phyloP scores from a whole-genome alignment of 2,888 invertebrate species.

The Clostera curtula region DNA sequence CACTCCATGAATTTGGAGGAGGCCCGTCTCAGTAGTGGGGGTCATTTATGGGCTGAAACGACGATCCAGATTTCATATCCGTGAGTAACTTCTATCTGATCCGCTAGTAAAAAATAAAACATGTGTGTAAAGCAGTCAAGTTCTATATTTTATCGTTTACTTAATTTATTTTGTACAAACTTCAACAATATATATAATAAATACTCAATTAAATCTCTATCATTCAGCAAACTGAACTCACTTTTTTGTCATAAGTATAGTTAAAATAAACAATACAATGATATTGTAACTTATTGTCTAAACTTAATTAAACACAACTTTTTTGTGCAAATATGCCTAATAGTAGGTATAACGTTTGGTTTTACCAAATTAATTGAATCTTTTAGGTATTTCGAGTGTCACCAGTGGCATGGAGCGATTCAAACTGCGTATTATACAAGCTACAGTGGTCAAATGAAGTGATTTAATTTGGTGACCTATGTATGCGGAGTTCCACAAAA shows the following conservation, averaged over 20 bases:
- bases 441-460: not conserved
- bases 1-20: no score
- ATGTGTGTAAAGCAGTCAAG: conserved; percentile 69
- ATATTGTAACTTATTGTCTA: conserved; percentile 75
- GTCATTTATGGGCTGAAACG: no score
- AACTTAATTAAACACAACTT: conserved; percentile 76
- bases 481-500: no score
- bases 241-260: conserved; percentile 72
- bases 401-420: conserved; percentile 2
- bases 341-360: conserved; percentile 69
- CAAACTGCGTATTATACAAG: not conserved
- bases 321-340: conserved; percentile 76
- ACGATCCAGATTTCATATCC: no score
- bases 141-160: conserved; percentile 76
- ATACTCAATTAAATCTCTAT: conserved; percentile 76
- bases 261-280: conserved; percentile 68
- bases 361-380: conserved; percentile 58
- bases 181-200: conserved; percentile 77
- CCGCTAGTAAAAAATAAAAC: conserved; percentile 46
- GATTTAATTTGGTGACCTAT: no score
- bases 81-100: no score
- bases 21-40: no score
- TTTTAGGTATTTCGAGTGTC: conserved; percentile 10
- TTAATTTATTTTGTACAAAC: conserved; percentile 78
- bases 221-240: conserved; percentile 75